Base-by-base conservation (phyloP, 2,888 invertebrate genomes). In the Salticus scenicus region DNA sequence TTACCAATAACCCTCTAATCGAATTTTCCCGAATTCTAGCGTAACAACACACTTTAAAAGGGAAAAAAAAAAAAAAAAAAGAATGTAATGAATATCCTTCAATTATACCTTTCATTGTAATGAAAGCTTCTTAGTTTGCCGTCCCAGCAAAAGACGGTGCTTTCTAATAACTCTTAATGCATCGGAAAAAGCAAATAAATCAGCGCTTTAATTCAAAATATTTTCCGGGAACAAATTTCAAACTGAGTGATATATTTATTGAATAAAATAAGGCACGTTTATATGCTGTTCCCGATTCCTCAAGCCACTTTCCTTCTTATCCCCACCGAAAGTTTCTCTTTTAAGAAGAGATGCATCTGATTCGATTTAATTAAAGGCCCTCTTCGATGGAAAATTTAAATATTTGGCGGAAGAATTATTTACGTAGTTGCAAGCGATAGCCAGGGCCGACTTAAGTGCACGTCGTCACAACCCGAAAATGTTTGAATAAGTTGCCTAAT, bases 371-470 rank as follows among this genome's bases (percentile, higher is more conserved):
- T 84, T 84, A 84, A 84, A 77, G 72, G 42, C 51, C 77, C 66
- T 27, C 63, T 66, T 66, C 27, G 72, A 66, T 67, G 73, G 77
- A 84, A 77, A 84, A 84, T 84, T 84, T 84, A 84, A 84, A 84
- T 84, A 84, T 84, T 84, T 84, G 83, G 83, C 77, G 77, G 83
- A 84, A 84, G 83, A 84, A 84, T 84, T 77, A 84, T 84, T 84
- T 84, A 78, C 77, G 83, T 66, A 84, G 66, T 67, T 69, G 72
- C 70, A 30, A 70, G 30, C 30, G 70, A 67, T 71, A 69, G 63
- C 51, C 31, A 14, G n/a, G 37, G 72, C 51, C 28, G 83, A 76
- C 70, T 84, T 77, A 84, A 84, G 77, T 77, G 83, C 76, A 76
- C 76, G 83, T 72, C 72, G 72, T 71, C 64, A 33, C 67, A 83